Base-by-base conservation (phyloP, 1,140 invertebrate genomes). In the Coptotermes formosanus region DNA sequence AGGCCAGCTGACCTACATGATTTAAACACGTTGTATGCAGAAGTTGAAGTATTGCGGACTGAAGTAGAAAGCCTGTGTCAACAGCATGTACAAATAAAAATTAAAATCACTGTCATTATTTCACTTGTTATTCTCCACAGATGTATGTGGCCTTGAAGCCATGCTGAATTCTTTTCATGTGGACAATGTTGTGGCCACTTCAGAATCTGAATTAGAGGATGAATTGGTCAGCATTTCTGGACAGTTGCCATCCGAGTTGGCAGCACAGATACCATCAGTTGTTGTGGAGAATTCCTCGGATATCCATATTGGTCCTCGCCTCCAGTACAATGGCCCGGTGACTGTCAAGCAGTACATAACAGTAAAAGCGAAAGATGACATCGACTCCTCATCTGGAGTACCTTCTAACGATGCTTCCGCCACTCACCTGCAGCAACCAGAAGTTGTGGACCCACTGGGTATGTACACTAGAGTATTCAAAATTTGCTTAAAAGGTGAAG, bases 331-430 rank as follows among this genome's bases (percentile, higher is more conserved):
- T n/a, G 64, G 64, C 8, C 64, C 64, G 8, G 64, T 75, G 8
- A 75, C 64, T n/a, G 64, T 75, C 25, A 75, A 75, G n/a, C 64
- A 75, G 25, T 75, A 75, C n/a, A 75, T 75, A 75, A 75, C 64
- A 75, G 64, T 75, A 25, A 75, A 75, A n/a, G 64, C n/a, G 64
- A 75, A 75, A 75, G 64, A 30, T 6, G 25, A 30, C 3, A 8
- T 75, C 11, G 9, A 30, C 6, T 30, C 64, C 64, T n/a, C 64
- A 75, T 30, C 64, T 75, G 64, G 2, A 30, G 2, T 3, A 30
- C 25, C 16, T 4, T 55, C 0, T 55, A 16, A 12, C 21, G 52
- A 55, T 55, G 21, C n/a, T 75, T n/a, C 25, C 25, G 14, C 0
- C 9, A 11, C n/a, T 75, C 3, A 25, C 9, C 25, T 30, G 25